A percentile compares a stretch with the other conserved stretches of the same genome.
These are phyloP conservation scores for Brachylomia viminalis DNA, from an alignment of 2,888 invertebrate species.

Conservation along the genomic window DNA sequence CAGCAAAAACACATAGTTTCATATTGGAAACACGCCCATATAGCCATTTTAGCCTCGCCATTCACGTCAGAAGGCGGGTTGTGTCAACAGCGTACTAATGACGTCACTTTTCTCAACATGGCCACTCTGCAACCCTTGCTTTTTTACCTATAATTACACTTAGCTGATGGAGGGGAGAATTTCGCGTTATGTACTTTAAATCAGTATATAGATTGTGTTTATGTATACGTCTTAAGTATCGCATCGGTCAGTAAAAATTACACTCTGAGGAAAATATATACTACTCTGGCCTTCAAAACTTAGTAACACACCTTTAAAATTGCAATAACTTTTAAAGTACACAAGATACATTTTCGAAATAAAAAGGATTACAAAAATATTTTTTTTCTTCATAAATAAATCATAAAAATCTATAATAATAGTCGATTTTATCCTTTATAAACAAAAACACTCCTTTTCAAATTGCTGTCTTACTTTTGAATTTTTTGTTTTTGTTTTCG, in stretches of 20 bases:
- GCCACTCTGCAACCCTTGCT: constrained; percentile 84
- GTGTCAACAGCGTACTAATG: constrained; percentile 86
- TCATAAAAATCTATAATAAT: no score
- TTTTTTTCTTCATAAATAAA: no score
- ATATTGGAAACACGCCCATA: constrained; percentile 81
- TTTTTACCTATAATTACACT: constrained; percentile 82
- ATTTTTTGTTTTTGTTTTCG: no score
- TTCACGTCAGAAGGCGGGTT: constrained; percentile 86
- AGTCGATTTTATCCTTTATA: no score
- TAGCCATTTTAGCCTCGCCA: constrained; percentile 75
- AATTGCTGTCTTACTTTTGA: no score
- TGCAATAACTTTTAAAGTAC: no score
- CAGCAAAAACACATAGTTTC: constrained; percentile 60
- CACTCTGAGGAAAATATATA: not conserved
- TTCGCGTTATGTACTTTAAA: constrained; percentile 63
- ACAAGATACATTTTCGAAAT: no score
- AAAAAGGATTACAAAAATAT: no score
- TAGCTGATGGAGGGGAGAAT: constrained; percentile 71
- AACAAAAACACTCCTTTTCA: no score
- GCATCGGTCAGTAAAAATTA: constrained; percentile 6
- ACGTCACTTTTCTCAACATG: constrained; percentile 87
- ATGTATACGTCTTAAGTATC: constrained; percentile 13
- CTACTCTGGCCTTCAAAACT: no score
- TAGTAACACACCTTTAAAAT: no score
- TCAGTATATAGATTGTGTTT: constrained; percentile 55